Evolutionary conservation across 35 echinoderm and acorn worm species (phyloP).

Genomic region (Acanthaster planci): DNA sequence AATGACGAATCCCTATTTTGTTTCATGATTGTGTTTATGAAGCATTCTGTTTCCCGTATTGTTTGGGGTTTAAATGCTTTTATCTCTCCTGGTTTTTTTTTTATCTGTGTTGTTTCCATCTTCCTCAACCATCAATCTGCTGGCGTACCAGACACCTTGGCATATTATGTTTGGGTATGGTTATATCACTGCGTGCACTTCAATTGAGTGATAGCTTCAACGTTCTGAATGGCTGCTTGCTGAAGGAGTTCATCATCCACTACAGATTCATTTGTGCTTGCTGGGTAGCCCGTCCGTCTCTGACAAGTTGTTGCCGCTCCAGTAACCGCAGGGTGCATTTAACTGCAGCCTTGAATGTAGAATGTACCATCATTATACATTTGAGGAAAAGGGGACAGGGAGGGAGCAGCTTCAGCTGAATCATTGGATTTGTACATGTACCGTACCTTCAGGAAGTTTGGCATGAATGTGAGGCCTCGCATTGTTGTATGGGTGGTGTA

Average conservation of each 20-base stretch:
- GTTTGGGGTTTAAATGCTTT: no score
- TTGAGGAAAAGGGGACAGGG: conserved; percentile 43
- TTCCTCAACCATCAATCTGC: no score
- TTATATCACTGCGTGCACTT: conserved; percentile 36
- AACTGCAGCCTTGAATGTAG: conserved; percentile 39
- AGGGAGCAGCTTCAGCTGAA: conserved; percentile 15
- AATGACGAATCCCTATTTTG: no score
- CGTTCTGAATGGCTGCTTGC: not conserved
- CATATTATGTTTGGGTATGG: conserved; percentile 29
- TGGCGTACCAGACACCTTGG: conserved; percentile 26
- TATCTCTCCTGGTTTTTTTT: no score
- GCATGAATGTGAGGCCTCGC: conserved; percentile 21
- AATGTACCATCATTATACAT: conserved; percentile 30
- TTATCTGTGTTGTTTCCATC: no score
- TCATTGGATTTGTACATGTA: conserved; percentile 26
- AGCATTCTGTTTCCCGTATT: no score
- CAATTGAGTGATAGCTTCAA: conserved; percentile 34
- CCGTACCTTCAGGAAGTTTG: conserved; percentile 4
- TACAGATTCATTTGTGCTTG: conserved; percentile 39
- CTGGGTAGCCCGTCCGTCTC: conserved; percentile 27
- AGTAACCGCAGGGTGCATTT: not conserved
- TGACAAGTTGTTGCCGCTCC: conserved; percentile 9
- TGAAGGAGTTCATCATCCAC: conserved; percentile 16
- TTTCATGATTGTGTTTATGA: no score
- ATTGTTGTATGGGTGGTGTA: conserved; percentile 27